These are phyloP conservation scores for Tokudaia tokunoshimensis DNA, from an alignment of 2,797 vertebrate species.

Conservation along the genomic window DNA sequence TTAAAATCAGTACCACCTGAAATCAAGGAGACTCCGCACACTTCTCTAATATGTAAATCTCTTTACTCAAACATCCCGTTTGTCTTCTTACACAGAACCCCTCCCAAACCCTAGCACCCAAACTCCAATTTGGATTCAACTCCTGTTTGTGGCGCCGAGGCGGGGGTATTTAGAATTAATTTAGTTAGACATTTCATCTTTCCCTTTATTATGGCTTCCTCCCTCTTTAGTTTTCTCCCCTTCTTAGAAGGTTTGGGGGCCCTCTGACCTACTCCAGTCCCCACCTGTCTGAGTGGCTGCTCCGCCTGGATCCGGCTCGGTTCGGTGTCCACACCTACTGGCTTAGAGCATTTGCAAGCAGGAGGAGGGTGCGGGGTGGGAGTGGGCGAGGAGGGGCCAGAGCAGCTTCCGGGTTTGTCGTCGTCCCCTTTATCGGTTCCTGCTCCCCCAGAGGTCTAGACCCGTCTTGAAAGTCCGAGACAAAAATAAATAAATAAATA, in stretches of 20 bases:
- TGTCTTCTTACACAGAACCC: neutral
- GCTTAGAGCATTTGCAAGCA: neutral
- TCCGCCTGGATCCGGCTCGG: slow-evolving; percentile 51
- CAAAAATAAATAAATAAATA: neutral
- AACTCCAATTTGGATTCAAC: neutral
- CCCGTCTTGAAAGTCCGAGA: slow-evolving; percentile 33
- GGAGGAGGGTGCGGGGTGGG: neutral
- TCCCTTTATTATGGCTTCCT: slow-evolving; percentile 56
- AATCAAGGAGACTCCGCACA: neutral
- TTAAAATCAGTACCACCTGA: neutral
- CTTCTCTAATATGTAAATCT: neutral
- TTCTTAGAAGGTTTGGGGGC: neutral
- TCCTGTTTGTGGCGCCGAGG: neutral
- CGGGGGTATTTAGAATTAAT: slow-evolving; percentile 26
- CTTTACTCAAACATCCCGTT: slow-evolving; percentile 5
- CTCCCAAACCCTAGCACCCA: slow-evolving; percentile 16
- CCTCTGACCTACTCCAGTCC: slow-evolving; percentile 32
- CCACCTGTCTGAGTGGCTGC: slow-evolving; percentile 77
- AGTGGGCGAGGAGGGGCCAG: slow-evolving; percentile 45
- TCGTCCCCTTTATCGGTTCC: neutral
- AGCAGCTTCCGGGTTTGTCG: slow-evolving; percentile 52
- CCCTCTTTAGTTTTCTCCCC: neutral
- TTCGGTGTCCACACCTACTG: slow-evolving; percentile 52
- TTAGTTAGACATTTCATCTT: slow-evolving; percentile 45
- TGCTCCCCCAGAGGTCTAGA: neutral